These are phyloP conservation scores for Anthopleura xanthogrammica DNA, from an alignment of 92 coral and sea anemone genomes.

Conservation along the genomic window DNA sequence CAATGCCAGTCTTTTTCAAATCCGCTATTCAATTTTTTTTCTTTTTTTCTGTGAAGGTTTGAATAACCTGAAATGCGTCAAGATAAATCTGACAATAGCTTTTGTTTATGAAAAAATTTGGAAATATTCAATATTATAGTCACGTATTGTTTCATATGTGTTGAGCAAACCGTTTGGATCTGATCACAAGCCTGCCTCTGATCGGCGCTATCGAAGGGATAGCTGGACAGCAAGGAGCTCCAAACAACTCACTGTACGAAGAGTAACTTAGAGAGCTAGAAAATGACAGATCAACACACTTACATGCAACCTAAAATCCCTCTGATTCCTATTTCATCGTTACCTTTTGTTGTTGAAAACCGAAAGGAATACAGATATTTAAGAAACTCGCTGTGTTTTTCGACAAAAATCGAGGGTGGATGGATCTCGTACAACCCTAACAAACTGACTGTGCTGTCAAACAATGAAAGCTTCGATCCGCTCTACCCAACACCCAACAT, in stretches of 20 bases:
- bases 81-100: too few species aligned
- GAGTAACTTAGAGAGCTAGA: not conserved
- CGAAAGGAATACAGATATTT: constrained; percentile 28
- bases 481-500: constrained; percentile 43
- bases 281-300: not conserved
- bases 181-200: too few species aligned
- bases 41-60: too few species aligned
- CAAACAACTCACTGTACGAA: too few species aligned
- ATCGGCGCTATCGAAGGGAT: not conserved
- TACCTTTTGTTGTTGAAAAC: constrained; percentile 40
- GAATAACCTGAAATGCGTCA: too few species aligned
- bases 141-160: too few species aligned
- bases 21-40: too few species aligned
- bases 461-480: constrained; percentile 57
- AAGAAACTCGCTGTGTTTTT: constrained; percentile 32
- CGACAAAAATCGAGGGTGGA: constrained; percentile 42
- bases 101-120: too few species aligned
- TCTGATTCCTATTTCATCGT: constrained; percentile 52
- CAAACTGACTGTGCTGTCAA: constrained; percentile 49
- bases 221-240: not conserved
- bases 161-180: too few species aligned
- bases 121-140: too few species aligned
- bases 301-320: not conserved
- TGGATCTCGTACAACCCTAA: constrained; percentile 68
- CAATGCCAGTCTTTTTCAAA: too few species aligned